phyloP scores from a whole-genome alignment of 2,888 invertebrate species.

The Idaea dimidiata region DNA sequence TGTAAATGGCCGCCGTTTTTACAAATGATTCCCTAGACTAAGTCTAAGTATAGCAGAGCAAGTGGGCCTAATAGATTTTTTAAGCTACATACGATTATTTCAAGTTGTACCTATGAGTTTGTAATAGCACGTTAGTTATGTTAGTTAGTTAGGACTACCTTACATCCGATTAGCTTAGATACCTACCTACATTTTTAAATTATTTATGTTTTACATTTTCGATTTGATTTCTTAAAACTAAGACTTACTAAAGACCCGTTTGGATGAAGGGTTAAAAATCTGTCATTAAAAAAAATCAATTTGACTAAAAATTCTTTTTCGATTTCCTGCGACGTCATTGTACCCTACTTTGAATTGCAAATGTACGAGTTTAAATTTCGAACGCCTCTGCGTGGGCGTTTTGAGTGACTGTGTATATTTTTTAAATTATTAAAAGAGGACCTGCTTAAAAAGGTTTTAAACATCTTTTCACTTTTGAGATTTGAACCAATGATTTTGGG shows the following conservation, averaged over 20 bases:
- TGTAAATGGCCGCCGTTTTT: too few species aligned
- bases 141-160: too few species aligned
- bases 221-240: neutral
- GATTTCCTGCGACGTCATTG: slow-evolving; percentile 71
- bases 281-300: slow-evolving; percentile 1
- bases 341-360: slow-evolving; percentile 51
- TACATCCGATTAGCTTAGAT: too few species aligned
- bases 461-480: slow-evolving; percentile 15
- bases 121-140: too few species aligned
- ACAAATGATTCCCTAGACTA: too few species aligned
- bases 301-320: slow-evolving; percentile 28
- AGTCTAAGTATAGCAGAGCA: too few species aligned
- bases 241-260: neutral
- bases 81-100: too few species aligned
- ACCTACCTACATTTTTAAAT: too few species aligned
- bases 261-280: neutral
- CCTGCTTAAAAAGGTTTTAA: neutral
- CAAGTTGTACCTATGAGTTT: too few species aligned
- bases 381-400: slow-evolving; percentile 58
- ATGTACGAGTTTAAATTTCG: slow-evolving; percentile 63
- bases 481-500: neutral
- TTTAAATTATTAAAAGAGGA: slow-evolving; percentile 20
- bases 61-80: too few species aligned
- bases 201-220: neutral
- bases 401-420: slow-evolving; percentile 37